These are phyloP conservation scores for roundworm (Caenorhabditis elegans) DNA, from an alignment of 1,140 invertebrate species.

Conservation along the genomic window WBcel235 BX284603.4:681501-682000, in stretches of 20 bases:
- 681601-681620: slow-evolving; percentile 18
- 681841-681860: too few relatives aligned
- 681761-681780: not conserved
- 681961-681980: not conserved
- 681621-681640: slow-evolving; percentile 18
- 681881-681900: too few relatives aligned
- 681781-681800: too few relatives aligned
- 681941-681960: too few relatives aligned
- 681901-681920: too few relatives aligned
- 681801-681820: too few relatives aligned
- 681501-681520: not conserved
- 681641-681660: slow-evolving; percentile 32
- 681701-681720: not conserved
- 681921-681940: too few relatives aligned
- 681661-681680: not conserved
- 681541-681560: not conserved
- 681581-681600: not conserved
- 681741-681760: not conserved
- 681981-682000: not conserved
- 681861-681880: too few relatives aligned
- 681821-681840: too few relatives aligned
- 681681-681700: not conserved
- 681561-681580: not conserved
- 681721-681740: not conserved
- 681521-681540: slow-evolving; percentile 25